A percentile compares a stretch with the other conserved stretches of the same genome.
These are phyloP conservation scores for Struthio camelus DNA, from an alignment of 2,113 vertebrate species.

Conservation along the genomic window DNA sequence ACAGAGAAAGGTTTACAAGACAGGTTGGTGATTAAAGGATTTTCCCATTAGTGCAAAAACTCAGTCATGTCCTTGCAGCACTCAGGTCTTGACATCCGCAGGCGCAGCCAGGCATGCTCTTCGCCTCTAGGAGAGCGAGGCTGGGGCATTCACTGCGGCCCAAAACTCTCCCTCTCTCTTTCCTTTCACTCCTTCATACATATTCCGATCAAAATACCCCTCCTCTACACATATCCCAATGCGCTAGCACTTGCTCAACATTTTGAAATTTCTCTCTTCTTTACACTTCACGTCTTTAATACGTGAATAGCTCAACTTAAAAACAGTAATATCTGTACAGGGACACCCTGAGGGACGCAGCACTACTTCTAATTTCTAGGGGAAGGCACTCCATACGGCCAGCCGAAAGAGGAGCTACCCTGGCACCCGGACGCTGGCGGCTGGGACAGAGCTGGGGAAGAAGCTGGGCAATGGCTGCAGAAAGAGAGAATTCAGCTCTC, in stretches of 20 bases:
- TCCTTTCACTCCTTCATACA: background rate
- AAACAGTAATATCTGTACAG: fast-evolving
- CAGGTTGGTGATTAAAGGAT: background rate
- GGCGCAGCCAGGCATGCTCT: background rate
- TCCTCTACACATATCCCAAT: fast-evolving
- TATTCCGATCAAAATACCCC: background rate
- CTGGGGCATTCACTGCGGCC: background rate
- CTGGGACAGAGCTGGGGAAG: background rate
- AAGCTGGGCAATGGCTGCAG: background rate
- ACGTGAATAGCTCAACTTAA: background rate
- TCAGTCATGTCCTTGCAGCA: background rate
- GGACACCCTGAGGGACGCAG: background rate
- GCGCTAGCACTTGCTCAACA: background rate
- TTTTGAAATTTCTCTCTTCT: background rate
- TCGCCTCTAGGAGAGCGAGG: background rate
- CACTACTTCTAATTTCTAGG: background rate
- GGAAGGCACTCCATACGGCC: background rate
- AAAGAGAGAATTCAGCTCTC: background rate
- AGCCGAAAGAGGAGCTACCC: background rate
- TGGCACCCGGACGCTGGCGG: background rate
- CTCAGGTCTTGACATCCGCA: background rate
- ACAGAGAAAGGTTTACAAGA: background rate
- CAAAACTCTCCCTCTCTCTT: background rate
- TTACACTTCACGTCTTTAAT: background rate
- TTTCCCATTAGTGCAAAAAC: background rate